A percentile compares a stretch with the other conserved stretches of the same genome.
These are phyloP conservation scores for Phacellophora camtschatica DNA, from an alignment of 30 jellyfish, hydroid and myxozoan species.

Conservation along the genomic window DNA sequence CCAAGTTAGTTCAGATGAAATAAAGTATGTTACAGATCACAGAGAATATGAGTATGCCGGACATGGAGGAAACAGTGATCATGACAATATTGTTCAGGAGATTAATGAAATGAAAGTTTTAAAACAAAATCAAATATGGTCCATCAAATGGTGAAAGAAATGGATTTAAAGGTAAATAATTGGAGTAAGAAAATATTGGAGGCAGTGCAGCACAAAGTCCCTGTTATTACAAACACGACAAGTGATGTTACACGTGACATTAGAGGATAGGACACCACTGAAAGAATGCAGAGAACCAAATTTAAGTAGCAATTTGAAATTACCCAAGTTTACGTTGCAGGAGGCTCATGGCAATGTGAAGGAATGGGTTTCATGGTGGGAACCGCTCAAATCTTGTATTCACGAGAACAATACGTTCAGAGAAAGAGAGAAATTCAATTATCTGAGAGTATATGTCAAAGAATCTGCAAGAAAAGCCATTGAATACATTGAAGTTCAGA, in stretches of 20 bases:
- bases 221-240: not conserved
- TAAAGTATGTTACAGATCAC: not conserved
- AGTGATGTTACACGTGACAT: not conserved
- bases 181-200: not conserved
- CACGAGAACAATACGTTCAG: too few species aligned
- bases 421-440: too few species aligned
- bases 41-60: not conserved
- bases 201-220: not conserved
- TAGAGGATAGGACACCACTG: not conserved
- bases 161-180: not conserved
- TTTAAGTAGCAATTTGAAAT: not conserved
- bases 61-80: not conserved
- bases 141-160: not conserved
- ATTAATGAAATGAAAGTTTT: not conserved
- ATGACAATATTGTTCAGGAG: not conserved
- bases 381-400: too few species aligned
- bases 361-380: too few species aligned
- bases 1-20: not conserved
- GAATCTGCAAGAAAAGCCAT: too few species aligned
- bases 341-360: not conserved
- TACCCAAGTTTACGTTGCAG: not conserved
- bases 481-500: too few species aligned
- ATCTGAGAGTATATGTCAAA: too few species aligned
- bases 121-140: not conserved
- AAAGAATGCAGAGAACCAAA: not conserved